A percentile compares a stretch with the other conserved stretches of the same genome.
Conservation (phyloP, 2,113 vertebrate genomes). For the Phrynosoma blainvillii region DNA sequence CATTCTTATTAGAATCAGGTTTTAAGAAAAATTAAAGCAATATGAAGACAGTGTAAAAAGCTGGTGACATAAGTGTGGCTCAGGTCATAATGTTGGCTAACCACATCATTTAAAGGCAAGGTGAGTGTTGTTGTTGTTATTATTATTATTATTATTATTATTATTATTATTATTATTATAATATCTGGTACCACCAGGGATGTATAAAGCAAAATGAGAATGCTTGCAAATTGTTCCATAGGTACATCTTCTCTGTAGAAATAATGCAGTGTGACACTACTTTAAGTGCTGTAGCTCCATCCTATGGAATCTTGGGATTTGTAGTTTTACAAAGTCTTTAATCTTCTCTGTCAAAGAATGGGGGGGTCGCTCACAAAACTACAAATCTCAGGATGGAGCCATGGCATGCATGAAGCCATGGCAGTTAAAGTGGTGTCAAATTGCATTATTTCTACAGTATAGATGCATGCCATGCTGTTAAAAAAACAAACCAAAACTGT, state of each 20-base stretch:
- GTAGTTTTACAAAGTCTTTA: too few relatives aligned
- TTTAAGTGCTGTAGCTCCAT: too few relatives aligned
- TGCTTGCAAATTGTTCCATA: background rate
- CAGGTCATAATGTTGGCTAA: constrained; percentile 28
- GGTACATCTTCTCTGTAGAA: too few relatives aligned
- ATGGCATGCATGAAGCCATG: too few relatives aligned
- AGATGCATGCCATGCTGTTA: too few relatives aligned
- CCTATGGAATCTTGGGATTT: too few relatives aligned
- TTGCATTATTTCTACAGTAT: too few relatives aligned
- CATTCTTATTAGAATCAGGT: constrained; percentile 69
- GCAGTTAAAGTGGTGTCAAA: too few relatives aligned
- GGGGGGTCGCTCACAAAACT: too few relatives aligned
- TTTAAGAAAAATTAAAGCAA: constrained; percentile 28
- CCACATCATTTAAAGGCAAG: constrained; percentile 25
- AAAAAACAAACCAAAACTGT: background rate
- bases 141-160: background rate
- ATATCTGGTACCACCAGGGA: background rate
- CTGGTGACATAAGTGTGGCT: constrained; percentile 24
- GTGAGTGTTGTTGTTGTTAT: background rate
- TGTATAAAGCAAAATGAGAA: background rate
- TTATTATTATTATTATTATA: fast-evolving
- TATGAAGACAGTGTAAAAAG: constrained; percentile 57
- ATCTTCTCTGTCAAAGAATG: too few relatives aligned
- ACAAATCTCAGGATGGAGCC: too few relatives aligned
- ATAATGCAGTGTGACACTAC: too few relatives aligned